Base-by-base conservation (phyloP, 1,140 invertebrate genomes). In the Drosophila trapezifrons region DNA sequence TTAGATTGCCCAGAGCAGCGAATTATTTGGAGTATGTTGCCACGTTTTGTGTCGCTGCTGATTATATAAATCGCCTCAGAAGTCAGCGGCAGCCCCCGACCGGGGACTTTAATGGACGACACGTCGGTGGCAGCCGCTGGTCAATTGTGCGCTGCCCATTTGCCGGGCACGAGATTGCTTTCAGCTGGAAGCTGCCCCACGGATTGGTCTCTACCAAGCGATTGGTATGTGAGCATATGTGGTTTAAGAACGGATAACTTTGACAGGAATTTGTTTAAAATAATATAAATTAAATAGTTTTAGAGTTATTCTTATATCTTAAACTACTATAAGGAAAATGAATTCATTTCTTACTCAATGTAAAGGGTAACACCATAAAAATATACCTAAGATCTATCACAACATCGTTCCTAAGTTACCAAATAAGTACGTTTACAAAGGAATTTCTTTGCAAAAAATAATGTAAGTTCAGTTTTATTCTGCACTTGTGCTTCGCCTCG, bases 11-110 rank as follows among this genome's bases (percentile, higher is more conserved):
- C 45, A 43, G 43, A 78, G 70, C 65, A 49, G 49, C 40, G 72
- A 89, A 87, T 87, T 83, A 85, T 73, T 67, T 64, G 78, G 45
- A 52, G 79, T 76, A 82, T 89, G 79, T 83, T 89, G 84, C 80
- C 76, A 87, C 84, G 84, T 87, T 86, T 86, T 86, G 83, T 86
- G 83, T 86, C 83, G 84, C 72, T 56, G 76, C 75, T 87, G 83
- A 89, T 87, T 87, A 87, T 89, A 87, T 87, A 87, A 87, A 87
- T 86, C 82, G 82, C 15, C 20, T 20, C 10, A 37, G 10, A 20
- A 51, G 49, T 20, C 49, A 18, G 49, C 9, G 51, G 40, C 37
- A 37, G 32, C 38, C 46, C 10, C 45, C 6, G 27, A 64, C 38
- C 51, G 15, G 9, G 15, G 27, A 22, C 60, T 52, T 54, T 66